These are phyloP conservation scores for Numida meleagris DNA, from an alignment of 2,113 vertebrate species.

Conservation along the genomic window DNA sequence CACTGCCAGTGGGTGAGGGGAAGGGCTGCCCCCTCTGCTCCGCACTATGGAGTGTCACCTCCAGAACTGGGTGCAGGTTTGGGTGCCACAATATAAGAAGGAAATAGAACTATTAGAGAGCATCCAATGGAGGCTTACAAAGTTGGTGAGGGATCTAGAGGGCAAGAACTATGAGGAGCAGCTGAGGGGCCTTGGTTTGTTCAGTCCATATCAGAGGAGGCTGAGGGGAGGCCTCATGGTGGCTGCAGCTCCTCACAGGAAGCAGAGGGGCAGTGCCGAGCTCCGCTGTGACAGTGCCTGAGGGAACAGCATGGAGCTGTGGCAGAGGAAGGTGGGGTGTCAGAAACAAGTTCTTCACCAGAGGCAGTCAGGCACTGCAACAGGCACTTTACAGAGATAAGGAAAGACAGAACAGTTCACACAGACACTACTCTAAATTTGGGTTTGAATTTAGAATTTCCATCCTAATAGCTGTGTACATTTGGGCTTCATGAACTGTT, in stretches of 20 bases:
- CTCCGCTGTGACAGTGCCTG: not conserved
- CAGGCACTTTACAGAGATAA: not conserved
- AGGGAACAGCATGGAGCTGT: no score
- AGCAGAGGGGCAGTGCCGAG: not conserved
- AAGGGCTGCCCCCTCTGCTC: not conserved
- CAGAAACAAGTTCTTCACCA: no score
- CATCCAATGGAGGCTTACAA: not conserved
- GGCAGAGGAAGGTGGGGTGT: no score
- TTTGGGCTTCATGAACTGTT: not conserved
- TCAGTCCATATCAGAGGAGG: not conserved
- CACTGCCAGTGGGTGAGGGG: not conserved
- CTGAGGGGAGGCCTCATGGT: not conserved
- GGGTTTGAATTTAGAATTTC: not conserved
- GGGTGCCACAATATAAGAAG: not conserved
- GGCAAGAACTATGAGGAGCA: not conserved
- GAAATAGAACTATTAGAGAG: not conserved
- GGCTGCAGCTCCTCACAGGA: not conserved
- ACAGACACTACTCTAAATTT: not conserved
- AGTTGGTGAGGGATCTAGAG: not conserved
- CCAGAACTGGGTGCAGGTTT: not conserved
- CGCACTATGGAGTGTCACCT: not conserved
- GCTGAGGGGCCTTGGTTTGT: not conserved
- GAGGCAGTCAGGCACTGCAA: no score
- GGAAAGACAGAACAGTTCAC: not conserved
- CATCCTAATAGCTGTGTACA: rapidly evolving